phyloP scores from a whole-genome alignment of 2,888 invertebrate genomes.

The Drosophila kambysellisi region DNA sequence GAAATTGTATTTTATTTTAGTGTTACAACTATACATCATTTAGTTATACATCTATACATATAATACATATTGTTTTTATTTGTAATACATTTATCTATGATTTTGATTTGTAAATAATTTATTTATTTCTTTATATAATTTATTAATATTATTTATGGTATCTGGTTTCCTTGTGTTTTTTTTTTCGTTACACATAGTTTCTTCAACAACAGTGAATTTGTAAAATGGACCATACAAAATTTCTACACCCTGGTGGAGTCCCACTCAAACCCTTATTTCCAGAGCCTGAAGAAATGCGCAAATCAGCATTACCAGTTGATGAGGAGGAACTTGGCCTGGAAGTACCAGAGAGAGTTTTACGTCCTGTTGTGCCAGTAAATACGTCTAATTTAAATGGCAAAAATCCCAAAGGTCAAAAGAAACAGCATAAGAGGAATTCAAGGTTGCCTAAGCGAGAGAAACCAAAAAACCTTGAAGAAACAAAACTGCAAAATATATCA shows the following conservation, averaged over 20 bases:
- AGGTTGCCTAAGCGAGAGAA: no score
- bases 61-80: neutral
- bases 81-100: neutral
- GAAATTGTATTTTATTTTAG: neutral
- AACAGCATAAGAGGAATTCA: no score
- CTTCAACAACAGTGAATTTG: neutral
- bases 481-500: no score
- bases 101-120: neutral
- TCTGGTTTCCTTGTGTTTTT: neutral
- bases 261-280: neutral
- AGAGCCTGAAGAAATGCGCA: neutral
- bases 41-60: no score
- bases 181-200: neutral
- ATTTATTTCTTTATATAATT: neutral
- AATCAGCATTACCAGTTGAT: rapidly evolving
- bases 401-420: no score
- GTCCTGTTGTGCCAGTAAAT: rapidly evolving
- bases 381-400: neutral
- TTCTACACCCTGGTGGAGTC: no score
- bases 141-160: neutral
- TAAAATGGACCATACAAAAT: rapidly evolving
- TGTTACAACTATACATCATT: no score
- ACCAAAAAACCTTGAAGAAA: no score
- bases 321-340: neutral
- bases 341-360: neutral